Evolutionary conservation across 2,888 invertebrate species (phyloP), one percentile per base, ranked within the genome.

Genomic region (Tenthredo amoena): DNA sequence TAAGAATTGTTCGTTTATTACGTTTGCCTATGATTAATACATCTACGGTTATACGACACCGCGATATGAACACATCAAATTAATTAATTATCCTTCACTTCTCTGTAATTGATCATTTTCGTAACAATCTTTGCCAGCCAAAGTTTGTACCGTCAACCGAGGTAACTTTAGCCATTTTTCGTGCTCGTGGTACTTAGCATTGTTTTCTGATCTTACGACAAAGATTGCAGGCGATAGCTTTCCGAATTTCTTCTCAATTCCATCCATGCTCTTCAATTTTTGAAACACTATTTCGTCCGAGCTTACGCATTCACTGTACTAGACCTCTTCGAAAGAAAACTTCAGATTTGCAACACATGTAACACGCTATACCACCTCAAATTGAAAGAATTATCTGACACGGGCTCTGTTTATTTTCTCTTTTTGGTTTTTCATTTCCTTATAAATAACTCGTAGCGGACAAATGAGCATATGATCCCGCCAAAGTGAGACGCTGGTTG

Each of bases 1-100:
- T 55, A 55, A 55, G 55, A 55, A 55, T 55, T n/a, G 55, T 55
- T 55, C 55, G n/a, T 55, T n/a, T n/a, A 55, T 55, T n/a, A n/a
- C 6, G 55, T 55, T 55, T n/a, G n/a, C 55, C n/a, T 55, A 55
- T 55, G 55, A 55, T 55, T 55, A 55, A 55, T 55, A 7, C n/a
- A n/a, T 7, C n/a, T 55, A 55, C 55, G 55, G 55, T 55, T 55
- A 55, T n/a, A n/a, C 18, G 7, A 55, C 55, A 6, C n/a, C 50
- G 50, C 50, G 55, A 55, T 55, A 55, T 55, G 55, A 55, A 55
- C 55, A 55, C 55, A n/a, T 55, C 55, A 55, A 55, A 55, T 55
- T 55, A 55, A 55, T 55, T 55, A 55, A 55, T 55, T n/a, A 55
- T 55, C 55, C 55, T 55, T 55, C 55, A 55, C 55, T 55, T 6